Evolutionary conservation across 2,113 vertebrate species (phyloP).

Genomic region (Mirza zaza): DNA sequence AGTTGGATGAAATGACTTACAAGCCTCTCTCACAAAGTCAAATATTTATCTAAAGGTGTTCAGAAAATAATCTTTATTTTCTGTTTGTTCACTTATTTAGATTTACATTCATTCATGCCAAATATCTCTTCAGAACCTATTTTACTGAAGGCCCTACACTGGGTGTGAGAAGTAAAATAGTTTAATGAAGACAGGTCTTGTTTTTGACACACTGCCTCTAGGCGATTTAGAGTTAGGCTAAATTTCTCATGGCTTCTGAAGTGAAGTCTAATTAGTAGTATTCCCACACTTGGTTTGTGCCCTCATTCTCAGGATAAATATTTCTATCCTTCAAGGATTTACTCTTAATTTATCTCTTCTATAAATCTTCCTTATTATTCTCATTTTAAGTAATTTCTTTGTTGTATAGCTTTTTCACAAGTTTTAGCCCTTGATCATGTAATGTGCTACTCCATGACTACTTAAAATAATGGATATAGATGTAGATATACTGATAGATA

Average conservation of each 20-base stretch:
- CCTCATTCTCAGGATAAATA: neutral
- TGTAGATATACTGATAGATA: neutral
- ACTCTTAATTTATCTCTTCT: neutral
- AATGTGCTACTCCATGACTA: neutral
- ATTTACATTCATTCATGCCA: neutral
- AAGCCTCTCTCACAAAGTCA: conserved; percentile 36
- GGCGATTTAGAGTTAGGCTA: neutral
- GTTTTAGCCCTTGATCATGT: neutral
- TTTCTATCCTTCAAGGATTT: neutral
- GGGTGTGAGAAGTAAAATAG: neutral
- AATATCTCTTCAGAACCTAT: neutral
- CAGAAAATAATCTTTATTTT: conserved; percentile 18
- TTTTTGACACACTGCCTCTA: neutral
- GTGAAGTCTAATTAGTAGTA: neutral
- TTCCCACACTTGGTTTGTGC: neutral
- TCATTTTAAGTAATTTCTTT: neutral
- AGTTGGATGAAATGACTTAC: conserved; percentile 30
- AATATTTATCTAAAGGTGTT: neutral
- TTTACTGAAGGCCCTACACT: neutral
- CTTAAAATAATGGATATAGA: neutral
- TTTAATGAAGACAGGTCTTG: neutral
- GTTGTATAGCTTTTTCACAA: neutral
- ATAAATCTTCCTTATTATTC: neutral
- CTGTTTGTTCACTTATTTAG: neutral
- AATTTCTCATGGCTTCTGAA: neutral